Conservation (phyloP, 2,888 invertebrate genomes). For the Rhaphigaster nebulosa region DNA sequence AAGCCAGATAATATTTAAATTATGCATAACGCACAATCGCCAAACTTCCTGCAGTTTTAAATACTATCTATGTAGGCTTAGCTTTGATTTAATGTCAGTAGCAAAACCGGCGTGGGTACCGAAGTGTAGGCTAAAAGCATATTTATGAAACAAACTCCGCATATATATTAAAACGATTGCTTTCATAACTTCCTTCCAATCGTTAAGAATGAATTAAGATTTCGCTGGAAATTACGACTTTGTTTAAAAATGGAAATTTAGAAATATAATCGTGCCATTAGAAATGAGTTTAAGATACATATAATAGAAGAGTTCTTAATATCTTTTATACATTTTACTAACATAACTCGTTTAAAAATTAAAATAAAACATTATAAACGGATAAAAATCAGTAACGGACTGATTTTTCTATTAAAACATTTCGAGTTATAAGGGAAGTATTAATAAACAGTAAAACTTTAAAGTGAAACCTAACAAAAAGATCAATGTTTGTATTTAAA, state of each 20-base stretch:
- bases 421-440: not conserved
- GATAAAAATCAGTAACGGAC: not conserved
- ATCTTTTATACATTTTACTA: not conserved
- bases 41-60: not conserved
- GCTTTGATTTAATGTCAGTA: slow-evolving; percentile 2
- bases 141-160: not conserved
- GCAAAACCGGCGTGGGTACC: not conserved
- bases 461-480: not conserved
- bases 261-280: not conserved
- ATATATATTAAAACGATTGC: slow-evolving; percentile 4
- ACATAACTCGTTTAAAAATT: not conserved
- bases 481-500: slow-evolving; percentile 3
- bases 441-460: not conserved
- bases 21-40: not conserved
- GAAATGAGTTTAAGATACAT: not conserved
- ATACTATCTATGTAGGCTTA: not conserved
- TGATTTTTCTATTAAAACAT: not conserved
- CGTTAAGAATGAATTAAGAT: not conserved
- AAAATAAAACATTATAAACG: not conserved
- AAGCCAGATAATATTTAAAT: not conserved
- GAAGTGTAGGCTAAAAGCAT: slow-evolving; percentile 8
- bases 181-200: not conserved
- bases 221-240: not conserved
- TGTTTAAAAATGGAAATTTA: not conserved
- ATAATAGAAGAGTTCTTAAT: not conserved